These are phyloP conservation scores for Idaea dimidiata DNA, from an alignment of 2,888 invertebrate species.

Conservation along the genomic window DNA sequence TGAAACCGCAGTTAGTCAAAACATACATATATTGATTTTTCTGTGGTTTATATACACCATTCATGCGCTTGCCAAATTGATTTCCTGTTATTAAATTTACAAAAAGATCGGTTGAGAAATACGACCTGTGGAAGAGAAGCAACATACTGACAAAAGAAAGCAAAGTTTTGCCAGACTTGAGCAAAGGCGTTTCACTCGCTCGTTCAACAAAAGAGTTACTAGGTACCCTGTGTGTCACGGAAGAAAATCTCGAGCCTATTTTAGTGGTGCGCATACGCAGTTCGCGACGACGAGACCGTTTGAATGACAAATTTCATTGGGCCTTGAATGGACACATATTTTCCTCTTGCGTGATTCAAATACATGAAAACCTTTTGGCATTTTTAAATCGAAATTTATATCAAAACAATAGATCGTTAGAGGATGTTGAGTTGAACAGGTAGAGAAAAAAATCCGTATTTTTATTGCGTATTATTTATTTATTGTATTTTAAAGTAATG, in stretches of 20 bases:
- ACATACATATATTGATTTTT: too few relatives aligned
- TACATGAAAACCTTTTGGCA: constrained; percentile 40
- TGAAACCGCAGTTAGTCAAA: too few relatives aligned
- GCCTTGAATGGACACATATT: constrained; percentile 67
- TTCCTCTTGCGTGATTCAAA: constrained; percentile 76
- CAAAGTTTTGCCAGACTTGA: too few relatives aligned
- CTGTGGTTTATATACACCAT: too few relatives aligned
- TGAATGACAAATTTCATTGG: constrained; percentile 77
- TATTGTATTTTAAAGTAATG: not conserved
- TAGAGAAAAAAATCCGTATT: not conserved
- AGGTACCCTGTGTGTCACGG: constrained; percentile 51
- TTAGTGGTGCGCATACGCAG: constrained; percentile 53
- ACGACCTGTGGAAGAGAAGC: too few relatives aligned
- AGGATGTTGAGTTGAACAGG: not conserved
- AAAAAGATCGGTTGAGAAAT: too few relatives aligned
- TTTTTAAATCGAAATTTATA: constrained; percentile 21
- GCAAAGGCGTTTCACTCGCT: too few relatives aligned
- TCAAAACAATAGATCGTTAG: constrained; percentile 12
- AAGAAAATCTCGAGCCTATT: constrained; percentile 65
- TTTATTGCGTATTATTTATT: not conserved
- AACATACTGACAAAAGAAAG: too few relatives aligned
- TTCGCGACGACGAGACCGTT: constrained; percentile 43
- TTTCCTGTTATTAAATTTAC: too few relatives aligned
- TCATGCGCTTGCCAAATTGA: too few relatives aligned
- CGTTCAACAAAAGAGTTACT: too few relatives aligned